A percentile compares a stretch with the other conserved stretches of the same genome.
phyloP scores from a whole-genome alignment of 2,888 invertebrate species.

The Pomacea canaliculata region DNA sequence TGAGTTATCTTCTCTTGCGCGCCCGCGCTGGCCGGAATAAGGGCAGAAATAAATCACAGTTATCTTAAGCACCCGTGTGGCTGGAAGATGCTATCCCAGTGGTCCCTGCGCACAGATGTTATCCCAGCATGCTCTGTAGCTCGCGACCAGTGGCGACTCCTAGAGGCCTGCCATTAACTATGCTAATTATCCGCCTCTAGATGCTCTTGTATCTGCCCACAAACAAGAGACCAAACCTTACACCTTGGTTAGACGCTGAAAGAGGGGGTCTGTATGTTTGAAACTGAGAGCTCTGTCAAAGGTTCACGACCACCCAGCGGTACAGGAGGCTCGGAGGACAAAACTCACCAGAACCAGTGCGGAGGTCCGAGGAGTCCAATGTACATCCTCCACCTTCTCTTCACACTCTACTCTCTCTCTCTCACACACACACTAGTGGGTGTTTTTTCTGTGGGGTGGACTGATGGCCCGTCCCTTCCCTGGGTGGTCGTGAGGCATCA shows the following conservation, averaged over 20 bases:
- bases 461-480: no score
- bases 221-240: constrained; percentile 7
- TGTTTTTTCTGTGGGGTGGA: no score
- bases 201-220: constrained; percentile 10
- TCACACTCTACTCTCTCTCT: no score
- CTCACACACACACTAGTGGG: no score
- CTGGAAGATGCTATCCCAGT: neutral
- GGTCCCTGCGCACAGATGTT: constrained; percentile 14
- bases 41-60: constrained; percentile 18
- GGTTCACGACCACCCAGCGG: no score
- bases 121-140: constrained; percentile 4
- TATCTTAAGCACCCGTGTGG: constrained; percentile 14
- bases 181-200: constrained; percentile 15
- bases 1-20: constrained; percentile 12
- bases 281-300: no score
- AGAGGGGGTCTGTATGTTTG: no score
- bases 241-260: neutral
- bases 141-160: constrained; percentile 13
- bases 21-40: constrained; percentile 9
- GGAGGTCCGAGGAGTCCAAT: no score
- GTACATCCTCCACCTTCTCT: no score
- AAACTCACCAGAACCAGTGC: no score
- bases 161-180: constrained; percentile 17
- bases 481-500: no score
- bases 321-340: no score